These are phyloP conservation scores for Albula glossodonta DNA, from an alignment of 2,113 vertebrate species.

Conservation along the genomic window DNA sequence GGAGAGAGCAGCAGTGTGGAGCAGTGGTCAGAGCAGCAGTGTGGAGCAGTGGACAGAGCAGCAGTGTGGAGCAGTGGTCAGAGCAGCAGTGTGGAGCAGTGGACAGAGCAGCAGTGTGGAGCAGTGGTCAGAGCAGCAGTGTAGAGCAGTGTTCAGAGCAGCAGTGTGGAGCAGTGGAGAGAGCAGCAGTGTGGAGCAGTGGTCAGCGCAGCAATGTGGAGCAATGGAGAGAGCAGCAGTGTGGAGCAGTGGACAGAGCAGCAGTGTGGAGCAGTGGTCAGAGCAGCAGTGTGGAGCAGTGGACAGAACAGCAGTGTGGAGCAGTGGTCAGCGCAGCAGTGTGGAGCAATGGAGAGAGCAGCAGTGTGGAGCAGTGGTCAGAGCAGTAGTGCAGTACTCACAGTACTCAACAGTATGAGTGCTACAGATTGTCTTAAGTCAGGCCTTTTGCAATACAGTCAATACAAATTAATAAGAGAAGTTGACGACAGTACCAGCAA, in stretches of 20 bases:
- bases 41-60: no score
- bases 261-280: not conserved
- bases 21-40: no score
- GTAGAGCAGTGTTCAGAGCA: not conserved
- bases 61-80: not conserved
- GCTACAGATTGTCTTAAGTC: no score
- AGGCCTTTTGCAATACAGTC: not conserved
- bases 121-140: not conserved
- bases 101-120: not conserved
- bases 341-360: no score
- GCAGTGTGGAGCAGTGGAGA: not conserved
- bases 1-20: no score
- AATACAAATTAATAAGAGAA: not conserved
- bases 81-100: not conserved
- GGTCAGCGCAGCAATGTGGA: not conserved
- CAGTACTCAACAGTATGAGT: no score
- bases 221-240: not conserved
- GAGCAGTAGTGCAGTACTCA: not conserved
- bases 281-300: no score
- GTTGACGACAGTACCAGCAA: not conserved
- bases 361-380: not conserved
- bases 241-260: no score
- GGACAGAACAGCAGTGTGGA: no score
- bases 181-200: slow-evolving; percentile 1
- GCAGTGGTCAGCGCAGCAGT: no score